Base-by-base conservation (phyloP, 2,797 vertebrate species). In the Macroramphosus scolopax region DNA sequence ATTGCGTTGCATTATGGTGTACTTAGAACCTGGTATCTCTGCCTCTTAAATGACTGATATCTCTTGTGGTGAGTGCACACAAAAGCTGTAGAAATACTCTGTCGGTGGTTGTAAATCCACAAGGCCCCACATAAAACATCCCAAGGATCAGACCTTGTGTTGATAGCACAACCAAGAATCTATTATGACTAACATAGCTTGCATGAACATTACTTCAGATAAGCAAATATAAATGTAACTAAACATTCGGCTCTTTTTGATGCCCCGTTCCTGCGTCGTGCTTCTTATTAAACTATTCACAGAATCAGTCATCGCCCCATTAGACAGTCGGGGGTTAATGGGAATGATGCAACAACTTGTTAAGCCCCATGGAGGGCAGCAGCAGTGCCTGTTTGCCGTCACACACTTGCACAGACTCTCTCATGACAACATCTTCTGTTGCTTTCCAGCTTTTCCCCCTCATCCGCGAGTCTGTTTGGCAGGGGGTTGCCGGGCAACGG, bases 401-500 rank as follows among this genome's bases (percentile, higher is more conserved):
- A 18, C 58, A 45, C 36, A 47, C 13, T 53, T 8, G 38, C 16
- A 41, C 39, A 45, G 47, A 53, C 11, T 46, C 58, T 50, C 59
- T 57, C 40, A 60, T 54, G 41, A 64, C 65, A 67, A 51, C 39
- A 75, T 74, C 63, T 68, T 60, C 68, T 60, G 56, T 51, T 69
- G 55, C 51, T 57, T 22, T 22, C 3, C 20, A 22, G 68, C 65
- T 70, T 63, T n/a, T n/a, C n/a, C n/a, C 68, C 65, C 65, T 70
- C 62, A 66, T 68, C 70, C 71, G 40, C 48, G 57, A 15, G 59
- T 68, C 46, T 83, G 78, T 86, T 84, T 84, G 64, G 62, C 49
- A 53, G 60, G 39, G 20, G 34, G 83, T 87, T 83, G 75, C 87
- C 4, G 41, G 68, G 82, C 82, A 86, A 87, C 80, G 83, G 63